Base-by-base conservation (phyloP, 2,113 vertebrate species). In the Zeus faber region DNA sequence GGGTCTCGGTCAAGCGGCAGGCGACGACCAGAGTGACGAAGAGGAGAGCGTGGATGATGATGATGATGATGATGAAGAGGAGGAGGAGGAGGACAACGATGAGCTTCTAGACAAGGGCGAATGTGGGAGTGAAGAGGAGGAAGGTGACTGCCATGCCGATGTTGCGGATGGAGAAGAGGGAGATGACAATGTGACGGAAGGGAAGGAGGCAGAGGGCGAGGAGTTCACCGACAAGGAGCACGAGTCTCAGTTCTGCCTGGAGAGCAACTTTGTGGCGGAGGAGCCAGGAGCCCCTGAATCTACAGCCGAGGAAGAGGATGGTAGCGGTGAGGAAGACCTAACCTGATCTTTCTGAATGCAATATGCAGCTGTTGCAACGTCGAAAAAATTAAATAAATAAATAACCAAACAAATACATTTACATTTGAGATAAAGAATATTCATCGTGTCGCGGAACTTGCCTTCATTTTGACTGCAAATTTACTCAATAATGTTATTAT, bases 181-280 rank as follows among this genome's bases (percentile, higher is more conserved):
- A 14, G n/a, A n/a, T n/a, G n/a, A n/a, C n/a, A n/a, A n/a, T n/a
- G n/a, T n/a, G n/a, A n/a, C n/a, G n/a, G 50, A 24, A 3, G 55
- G 54, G 2, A 58, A 47, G 2, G 29, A 16, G 5, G 64, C 18
- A 7, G 22, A 53, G 37, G 62, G 22, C 0, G 88, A 86, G 18
- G 90, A 95, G 59, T 98, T 98, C 23, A 88, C 89, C 26, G 96
- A 99, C 68, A 78, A 85, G 17, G 89, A 93, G 58, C 85, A 92
- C 0, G 96, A 99, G 82, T 85, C 90, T 21, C 88, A 92, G 44
- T 99, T 99, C 84, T 94, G 94, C 81, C 77, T 98, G 75, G 95
- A 98, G 86, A 92, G 76, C 27, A 97, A 96, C 86, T 93, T 95
- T 72, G 83, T 87, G 0, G 90, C 83, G n/a, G 79, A 82, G 6